phyloP scores from a whole-genome alignment of 1,140 invertebrate genomes.

The Leptinotarsa texana region DNA sequence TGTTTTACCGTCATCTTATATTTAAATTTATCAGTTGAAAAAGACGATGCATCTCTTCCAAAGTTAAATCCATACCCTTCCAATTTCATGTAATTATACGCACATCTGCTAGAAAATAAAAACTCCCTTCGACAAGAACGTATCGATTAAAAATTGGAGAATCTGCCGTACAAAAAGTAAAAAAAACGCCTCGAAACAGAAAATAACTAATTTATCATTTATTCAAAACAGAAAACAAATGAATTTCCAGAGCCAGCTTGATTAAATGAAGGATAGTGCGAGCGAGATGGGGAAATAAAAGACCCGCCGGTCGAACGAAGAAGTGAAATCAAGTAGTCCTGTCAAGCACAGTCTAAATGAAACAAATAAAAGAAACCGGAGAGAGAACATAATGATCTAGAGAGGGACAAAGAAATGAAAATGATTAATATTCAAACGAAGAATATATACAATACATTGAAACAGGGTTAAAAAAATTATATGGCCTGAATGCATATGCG shows the following conservation, averaged over 20 bases:
- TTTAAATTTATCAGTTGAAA: background rate
- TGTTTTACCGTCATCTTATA: no score
- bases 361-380: conserved; percentile 33
- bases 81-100: conserved; percentile 6
- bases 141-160: conserved; percentile 38
- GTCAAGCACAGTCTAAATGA: conserved; percentile 9
- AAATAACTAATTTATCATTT: conserved; percentile 49
- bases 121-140: conserved; percentile 16
- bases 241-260: conserved; percentile 44
- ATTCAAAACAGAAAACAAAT: conserved; percentile 46
- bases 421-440: conserved; percentile 42
- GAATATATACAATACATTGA: conserved; percentile 38
- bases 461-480: conserved; percentile 34
- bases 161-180: conserved; percentile 14
- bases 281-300: conserved; percentile 16
- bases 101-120: conserved; percentile 41
- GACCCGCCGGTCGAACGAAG: conserved; percentile 10
- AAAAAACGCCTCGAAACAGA: conserved; percentile 32
- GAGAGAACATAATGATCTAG: conserved; percentile 32
- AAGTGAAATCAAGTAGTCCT: conserved; percentile 22
- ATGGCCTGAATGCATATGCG: conserved; percentile 11
- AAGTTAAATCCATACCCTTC: background rate
- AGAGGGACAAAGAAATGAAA: conserved; percentile 19
- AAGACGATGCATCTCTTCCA: background rate
- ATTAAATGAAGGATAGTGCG: conserved; percentile 44